Evolutionary conservation across 2,888 invertebrate genomes (phyloP).

Genomic region (Dioctria linearis): DNA sequence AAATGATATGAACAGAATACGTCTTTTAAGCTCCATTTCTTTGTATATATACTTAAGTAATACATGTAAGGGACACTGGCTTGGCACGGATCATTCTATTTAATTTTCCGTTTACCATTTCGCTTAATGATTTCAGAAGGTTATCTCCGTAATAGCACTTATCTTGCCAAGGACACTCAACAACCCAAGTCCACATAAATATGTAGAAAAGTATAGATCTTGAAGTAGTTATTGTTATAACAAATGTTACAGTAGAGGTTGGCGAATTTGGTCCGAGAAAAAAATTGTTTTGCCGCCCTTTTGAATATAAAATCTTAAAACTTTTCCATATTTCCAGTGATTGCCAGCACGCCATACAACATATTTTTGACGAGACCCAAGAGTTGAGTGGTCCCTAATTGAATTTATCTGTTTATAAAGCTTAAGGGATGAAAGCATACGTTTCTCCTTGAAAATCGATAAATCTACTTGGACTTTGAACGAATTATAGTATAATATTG

Average conservation of each 20-base stretch:
- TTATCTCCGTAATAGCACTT: constrained; percentile 9
- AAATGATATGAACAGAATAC: constrained; percentile 15
- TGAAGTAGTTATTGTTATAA: not conserved
- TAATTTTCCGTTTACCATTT: constrained; percentile 25
- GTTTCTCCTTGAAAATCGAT: constrained; percentile 11
- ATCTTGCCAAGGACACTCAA: not conserved
- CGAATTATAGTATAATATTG: too few species aligned
- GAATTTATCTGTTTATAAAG: constrained; percentile 10
- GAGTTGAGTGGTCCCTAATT: not conserved
- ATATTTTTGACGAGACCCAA: not conserved
- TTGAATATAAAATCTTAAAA: not conserved
- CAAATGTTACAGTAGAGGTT: not conserved
- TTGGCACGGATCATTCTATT: constrained; percentile 8
- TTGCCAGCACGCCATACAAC: not conserved
- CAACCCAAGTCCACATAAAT: not conserved
- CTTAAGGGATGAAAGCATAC: constrained; percentile 4
- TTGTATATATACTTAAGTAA: not conserved
- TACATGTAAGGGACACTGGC: not conserved
- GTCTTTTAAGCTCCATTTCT: not conserved
- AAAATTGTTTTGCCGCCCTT: not conserved
- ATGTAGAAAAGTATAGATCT: not conserved
- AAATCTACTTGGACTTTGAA: not conserved
- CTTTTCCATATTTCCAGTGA: constrained; percentile 1
- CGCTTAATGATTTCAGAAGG: constrained; percentile 21
- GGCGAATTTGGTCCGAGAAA: not conserved